Percentiles rank a stretch among this genome's conserved stretches.
Conservation (phyloP, 2,888 invertebrate genomes). For the Aradus depressus region DNA sequence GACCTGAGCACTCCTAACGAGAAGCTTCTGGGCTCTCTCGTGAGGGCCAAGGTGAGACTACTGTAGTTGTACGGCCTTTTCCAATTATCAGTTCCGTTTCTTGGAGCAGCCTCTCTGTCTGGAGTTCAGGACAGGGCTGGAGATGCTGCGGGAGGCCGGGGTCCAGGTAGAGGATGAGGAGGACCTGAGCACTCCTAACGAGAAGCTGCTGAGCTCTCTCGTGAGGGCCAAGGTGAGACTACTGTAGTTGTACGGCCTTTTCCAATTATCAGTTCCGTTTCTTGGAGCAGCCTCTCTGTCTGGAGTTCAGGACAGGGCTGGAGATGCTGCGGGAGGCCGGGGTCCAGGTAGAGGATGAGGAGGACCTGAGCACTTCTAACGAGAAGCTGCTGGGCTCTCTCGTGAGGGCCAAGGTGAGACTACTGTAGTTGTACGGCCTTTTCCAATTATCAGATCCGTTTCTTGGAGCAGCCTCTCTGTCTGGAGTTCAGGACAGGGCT, state of each 20-base stretch:
- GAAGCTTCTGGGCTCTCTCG: conserved; percentile 82
- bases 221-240: too few relatives aligned
- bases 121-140: conserved; percentile 73
- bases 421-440: too few relatives aligned
- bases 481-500: conserved; percentile 78
- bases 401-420: too few relatives aligned
- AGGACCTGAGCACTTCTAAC: conserved; percentile 91
- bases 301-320: conserved; percentile 77
- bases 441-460: too few relatives aligned
- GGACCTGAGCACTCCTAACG: conserved; percentile 90
- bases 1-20: conserved; percentile 94
- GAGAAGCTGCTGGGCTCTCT: conserved; percentile 89
- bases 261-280: too few relatives aligned
- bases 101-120: conserved; percentile 61
- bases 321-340: conserved; percentile 80
- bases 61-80: too few relatives aligned
- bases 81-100: too few relatives aligned
- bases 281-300: conserved; percentile 55
- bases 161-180: conserved; percentile 87
- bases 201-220: conserved; percentile 84
- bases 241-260: too few relatives aligned
- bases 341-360: conserved; percentile 81
- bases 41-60: too few relatives aligned
- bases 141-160: conserved; percentile 78
- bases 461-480: conserved; percentile 55